phyloP scores from a whole-genome alignment of 2,888 invertebrate genomes.

The Noctuana brunneofusca region DNA sequence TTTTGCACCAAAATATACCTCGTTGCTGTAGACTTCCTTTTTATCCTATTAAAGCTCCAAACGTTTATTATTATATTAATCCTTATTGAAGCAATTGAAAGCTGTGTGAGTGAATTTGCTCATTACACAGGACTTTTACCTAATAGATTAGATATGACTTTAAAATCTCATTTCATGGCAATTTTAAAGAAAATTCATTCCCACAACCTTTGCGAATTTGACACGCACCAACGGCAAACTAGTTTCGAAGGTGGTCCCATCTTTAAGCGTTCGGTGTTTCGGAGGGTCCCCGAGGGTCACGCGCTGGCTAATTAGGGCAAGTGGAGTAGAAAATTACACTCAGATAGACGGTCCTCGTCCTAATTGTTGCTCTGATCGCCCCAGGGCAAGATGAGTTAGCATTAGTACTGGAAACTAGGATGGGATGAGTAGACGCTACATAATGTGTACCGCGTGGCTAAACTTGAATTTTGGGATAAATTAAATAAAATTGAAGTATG shows the following conservation, averaged over 20 bases:
- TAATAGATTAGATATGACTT: too few relatives aligned
- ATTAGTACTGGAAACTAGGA: conserved; percentile 19
- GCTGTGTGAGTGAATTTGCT: too few relatives aligned
- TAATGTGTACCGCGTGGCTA: not conserved
- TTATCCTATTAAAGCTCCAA: too few relatives aligned
- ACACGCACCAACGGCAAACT: conserved; percentile 4
- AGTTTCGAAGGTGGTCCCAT: conserved; percentile 10
- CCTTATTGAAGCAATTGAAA: too few relatives aligned
- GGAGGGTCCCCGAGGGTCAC: conserved; percentile 46
- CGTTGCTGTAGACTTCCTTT: too few relatives aligned
- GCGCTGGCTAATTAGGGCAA: conserved; percentile 70
- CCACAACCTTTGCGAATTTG: not conserved
- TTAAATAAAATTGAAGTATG: too few relatives aligned
- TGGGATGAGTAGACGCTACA: conserved; percentile 13
- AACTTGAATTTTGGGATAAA: not conserved
- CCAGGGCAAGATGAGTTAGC: conserved; percentile 25
- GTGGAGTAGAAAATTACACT: conserved; percentile 72
- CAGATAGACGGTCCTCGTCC: conserved; percentile 46
- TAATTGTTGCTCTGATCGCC: conserved; percentile 27
- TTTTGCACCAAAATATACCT: too few relatives aligned
- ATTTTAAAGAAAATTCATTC: not conserved
- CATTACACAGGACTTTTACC: too few relatives aligned
- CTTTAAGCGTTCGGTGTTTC: conserved; percentile 13
- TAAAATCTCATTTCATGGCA: not conserved
- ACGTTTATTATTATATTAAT: too few relatives aligned